Percentiles rank a stretch among this genome's conserved stretches.
Conservation (phyloP, 2,888 invertebrate genomes). For the Tineola bisselliella region DNA sequence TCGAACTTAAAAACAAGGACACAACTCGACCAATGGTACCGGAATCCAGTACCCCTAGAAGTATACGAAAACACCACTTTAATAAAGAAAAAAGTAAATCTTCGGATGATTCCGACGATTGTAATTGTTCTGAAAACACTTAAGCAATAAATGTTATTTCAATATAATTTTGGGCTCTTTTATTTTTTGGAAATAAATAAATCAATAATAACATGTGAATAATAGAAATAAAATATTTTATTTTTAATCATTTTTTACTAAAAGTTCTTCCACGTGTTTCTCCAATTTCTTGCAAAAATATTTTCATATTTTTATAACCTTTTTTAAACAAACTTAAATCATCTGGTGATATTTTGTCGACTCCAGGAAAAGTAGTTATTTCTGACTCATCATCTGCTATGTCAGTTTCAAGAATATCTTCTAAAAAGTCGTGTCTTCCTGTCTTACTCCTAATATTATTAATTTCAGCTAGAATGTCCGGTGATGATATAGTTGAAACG, state of each 20-base stretch:
- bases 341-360: constrained; percentile 27
- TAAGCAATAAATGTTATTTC: not conserved
- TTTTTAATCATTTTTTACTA: not conserved
- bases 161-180: not conserved
- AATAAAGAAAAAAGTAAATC: not conserved
- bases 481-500: constrained; percentile 27
- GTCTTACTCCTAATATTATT: constrained; percentile 42
- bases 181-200: not conserved
- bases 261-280: constrained; percentile 19
- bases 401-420: constrained; percentile 52
- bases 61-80: not conserved
- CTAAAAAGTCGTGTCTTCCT: constrained; percentile 46
- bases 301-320: constrained; percentile 35
- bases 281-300: constrained; percentile 34
- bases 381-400: constrained; percentile 28
- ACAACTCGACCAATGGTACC: not conserved
- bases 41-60: not conserved
- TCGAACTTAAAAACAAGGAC: not conserved
- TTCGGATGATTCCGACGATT: not conserved
- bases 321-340: constrained; percentile 30
- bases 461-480: constrained; percentile 46
- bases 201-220: not conserved
- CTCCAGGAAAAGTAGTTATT: constrained; percentile 18
- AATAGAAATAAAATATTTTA: not conserved
- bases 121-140: not conserved